Evolutionary conservation across 2,113 vertebrate species (phyloP).

Genomic region (Cinclus cinclus): DNA sequence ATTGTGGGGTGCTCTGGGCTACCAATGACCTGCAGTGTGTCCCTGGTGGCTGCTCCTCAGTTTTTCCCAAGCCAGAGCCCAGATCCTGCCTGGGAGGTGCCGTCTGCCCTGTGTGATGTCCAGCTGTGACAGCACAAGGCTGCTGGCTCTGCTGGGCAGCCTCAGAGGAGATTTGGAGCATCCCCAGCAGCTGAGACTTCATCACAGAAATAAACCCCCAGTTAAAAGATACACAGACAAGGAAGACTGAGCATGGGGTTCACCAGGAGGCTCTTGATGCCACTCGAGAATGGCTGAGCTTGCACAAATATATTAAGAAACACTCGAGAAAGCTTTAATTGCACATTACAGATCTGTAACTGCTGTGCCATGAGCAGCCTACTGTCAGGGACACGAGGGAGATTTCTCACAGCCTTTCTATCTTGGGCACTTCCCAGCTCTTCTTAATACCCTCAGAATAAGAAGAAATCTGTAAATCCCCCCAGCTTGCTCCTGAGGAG

Average conservation of each 20-base stretch:
- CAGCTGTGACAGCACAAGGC: background rate
- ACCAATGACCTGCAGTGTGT: fast-evolving
- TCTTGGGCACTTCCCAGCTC: background rate
- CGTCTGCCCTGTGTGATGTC: background rate
- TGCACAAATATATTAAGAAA: background rate
- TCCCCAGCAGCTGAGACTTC: background rate
- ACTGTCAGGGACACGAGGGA: background rate
- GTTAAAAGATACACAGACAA: background rate
- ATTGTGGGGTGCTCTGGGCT: background rate
- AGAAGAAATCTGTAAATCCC: background rate
- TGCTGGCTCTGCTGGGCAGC: fast-evolving
- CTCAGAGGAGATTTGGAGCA: background rate
- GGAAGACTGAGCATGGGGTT: background rate
- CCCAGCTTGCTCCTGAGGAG: background rate
- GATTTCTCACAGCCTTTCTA: background rate
- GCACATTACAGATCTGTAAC: background rate
- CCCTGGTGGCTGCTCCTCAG: background rate
- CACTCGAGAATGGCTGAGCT: background rate
- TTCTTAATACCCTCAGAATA: background rate
- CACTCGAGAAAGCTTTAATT: background rate
- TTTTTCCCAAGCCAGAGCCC: background rate
- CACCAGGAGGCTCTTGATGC: background rate
- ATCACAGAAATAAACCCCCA: background rate
- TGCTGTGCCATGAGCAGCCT: background rate
- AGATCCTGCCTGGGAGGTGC: background rate